These are phyloP conservation scores for Caretta caretta DNA, from an alignment of 2,113 vertebrate species.

Conservation along the genomic window DNA sequence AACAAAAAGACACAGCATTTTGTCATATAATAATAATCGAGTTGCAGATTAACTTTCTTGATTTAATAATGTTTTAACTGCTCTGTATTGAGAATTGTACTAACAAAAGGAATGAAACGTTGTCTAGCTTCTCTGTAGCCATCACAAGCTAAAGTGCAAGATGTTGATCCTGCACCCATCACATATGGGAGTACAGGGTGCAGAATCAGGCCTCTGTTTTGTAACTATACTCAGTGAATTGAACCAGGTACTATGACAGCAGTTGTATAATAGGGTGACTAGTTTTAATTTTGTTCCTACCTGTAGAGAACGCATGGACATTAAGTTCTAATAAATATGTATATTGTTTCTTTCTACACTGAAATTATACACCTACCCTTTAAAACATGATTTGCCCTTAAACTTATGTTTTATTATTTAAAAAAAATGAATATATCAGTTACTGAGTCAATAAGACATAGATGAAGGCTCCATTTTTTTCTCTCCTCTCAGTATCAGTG, in stretches of 20 bases:
- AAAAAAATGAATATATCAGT: not conserved
- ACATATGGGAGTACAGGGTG: not conserved
- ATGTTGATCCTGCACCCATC: not conserved
- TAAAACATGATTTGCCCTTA: not conserved
- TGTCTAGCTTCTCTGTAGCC: not conserved
- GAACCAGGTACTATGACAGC: not conserved
- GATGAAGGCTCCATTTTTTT: not conserved
- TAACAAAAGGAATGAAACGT: not conserved
- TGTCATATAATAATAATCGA: not conserved
- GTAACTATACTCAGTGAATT: not conserved
- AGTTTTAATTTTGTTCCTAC: not conserved
- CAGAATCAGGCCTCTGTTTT: not conserved
- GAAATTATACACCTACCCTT: not conserved
- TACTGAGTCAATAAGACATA: not conserved
- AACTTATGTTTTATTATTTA: not conserved
- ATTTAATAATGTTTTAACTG: not conserved
- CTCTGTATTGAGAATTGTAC: not conserved
- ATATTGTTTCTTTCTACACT: not conserved
- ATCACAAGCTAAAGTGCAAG: not conserved
- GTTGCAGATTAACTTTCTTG: not conserved
- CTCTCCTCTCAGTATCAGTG: fast-evolving
- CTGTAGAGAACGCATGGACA: not conserved
- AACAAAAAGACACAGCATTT: not conserved
- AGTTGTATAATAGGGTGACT: not conserved
- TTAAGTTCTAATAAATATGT: not conserved